Evolutionary conservation across 2,797 vertebrate genomes (phyloP).

Genomic region (Perodicticus potto): DNA sequence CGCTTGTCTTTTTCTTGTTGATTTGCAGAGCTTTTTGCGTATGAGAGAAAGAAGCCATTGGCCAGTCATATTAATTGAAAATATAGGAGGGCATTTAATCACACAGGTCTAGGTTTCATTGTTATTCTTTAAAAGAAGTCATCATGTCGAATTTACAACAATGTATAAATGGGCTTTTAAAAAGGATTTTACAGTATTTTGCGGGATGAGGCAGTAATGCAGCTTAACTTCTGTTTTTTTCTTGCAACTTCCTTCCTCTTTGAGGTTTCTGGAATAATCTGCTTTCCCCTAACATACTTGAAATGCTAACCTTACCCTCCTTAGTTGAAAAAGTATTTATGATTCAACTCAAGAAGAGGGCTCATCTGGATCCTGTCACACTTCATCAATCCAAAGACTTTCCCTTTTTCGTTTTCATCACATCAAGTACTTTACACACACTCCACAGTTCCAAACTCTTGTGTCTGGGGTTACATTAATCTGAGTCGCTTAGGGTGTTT

Average conservation of each 20-base stretch:
- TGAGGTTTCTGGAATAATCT: background rate
- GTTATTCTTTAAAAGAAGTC: conserved; percentile 36
- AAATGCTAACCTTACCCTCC: conserved; percentile 27
- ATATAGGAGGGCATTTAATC: background rate
- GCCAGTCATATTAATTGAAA: conserved; percentile 54
- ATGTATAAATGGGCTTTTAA: background rate
- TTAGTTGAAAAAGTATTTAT: background rate
- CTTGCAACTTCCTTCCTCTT: background rate
- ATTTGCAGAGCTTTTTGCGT: conserved; percentile 50
- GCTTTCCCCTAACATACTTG: background rate
- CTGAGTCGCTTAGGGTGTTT: background rate
- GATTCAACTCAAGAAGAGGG: background rate
- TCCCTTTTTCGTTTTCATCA: background rate
- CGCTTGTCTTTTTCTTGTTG: background rate
- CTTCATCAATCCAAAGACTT: background rate
- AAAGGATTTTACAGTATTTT: background rate
- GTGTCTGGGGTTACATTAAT: background rate
- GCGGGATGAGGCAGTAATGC: background rate
- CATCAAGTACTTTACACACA: background rate
- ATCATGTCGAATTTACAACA: conserved; percentile 12
- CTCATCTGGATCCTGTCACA: background rate
- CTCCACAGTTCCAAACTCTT: background rate
- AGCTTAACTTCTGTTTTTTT: background rate
- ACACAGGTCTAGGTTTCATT: background rate
- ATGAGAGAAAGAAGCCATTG: conserved; percentile 32